Conservation (phyloP, 2,888 invertebrate species). For the Synergus laeviventris region DNA sequence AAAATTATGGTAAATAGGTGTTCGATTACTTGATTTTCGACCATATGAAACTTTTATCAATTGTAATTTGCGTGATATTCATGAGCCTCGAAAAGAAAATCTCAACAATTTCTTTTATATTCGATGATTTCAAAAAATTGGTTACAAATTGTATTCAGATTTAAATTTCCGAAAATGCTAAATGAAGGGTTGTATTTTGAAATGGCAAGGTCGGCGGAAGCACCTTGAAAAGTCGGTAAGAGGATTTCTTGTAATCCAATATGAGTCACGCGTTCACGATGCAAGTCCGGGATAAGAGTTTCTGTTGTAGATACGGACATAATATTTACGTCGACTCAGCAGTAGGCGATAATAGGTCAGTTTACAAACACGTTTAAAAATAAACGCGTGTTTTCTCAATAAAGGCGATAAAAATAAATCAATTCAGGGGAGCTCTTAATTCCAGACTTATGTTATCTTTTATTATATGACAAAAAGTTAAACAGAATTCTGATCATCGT, state of each 20-base stretch:
- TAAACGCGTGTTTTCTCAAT: not conserved
- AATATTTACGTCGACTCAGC: conserved; percentile 30
- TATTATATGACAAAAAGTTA: too few species aligned
- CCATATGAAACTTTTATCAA: too few species aligned
- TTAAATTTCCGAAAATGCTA: not conserved
- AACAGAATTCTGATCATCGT: too few species aligned
- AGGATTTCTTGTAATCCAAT: conserved; percentile 72
- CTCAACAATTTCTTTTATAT: too few species aligned
- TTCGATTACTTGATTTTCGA: too few species aligned
- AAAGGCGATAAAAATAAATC: not conserved
- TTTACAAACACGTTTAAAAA: not conserved
- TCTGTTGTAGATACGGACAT: conserved; percentile 1
- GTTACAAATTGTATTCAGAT: too few species aligned
- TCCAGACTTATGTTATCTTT: too few species aligned
- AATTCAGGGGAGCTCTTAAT: too few species aligned
- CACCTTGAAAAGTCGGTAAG: conserved; percentile 65
- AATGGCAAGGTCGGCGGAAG: conserved; percentile 61
- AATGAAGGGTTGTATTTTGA: not conserved
- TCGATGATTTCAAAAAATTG: too few species aligned
- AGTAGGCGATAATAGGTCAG: conserved; percentile 8
- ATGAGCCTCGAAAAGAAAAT: too few species aligned
- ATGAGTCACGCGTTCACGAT: conserved; percentile 64
- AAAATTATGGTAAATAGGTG: too few species aligned
- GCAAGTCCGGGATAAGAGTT: conserved; percentile 48
- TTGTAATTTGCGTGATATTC: too few species aligned